Base-by-base conservation (phyloP, 2,797 vertebrate species). In the Cynopterus sphinx region DNA sequence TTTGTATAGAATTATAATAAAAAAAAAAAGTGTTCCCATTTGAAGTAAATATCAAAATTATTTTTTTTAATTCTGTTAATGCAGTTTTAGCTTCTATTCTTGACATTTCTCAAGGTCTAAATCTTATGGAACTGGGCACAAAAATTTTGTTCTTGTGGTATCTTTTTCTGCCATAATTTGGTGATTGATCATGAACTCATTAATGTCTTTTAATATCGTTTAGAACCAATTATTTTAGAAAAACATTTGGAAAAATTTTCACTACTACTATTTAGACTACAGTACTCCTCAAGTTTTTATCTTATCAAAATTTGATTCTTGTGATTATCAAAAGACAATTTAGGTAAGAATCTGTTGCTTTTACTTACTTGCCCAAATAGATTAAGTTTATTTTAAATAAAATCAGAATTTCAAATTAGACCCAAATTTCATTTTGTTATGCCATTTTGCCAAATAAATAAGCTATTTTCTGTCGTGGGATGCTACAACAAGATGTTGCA, bases 1-100 rank as follows among this genome's bases (percentile, higher is more conserved):
- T 73, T 67, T 90, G 79, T 28, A 36, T 82, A 95, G 16, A 93
- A 73, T 95, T 87, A 82, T 93, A 98, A 90, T 95, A 95, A 94
- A 95, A 86, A 33, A 33, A 33, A 33, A 2, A 41, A 67, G 57
- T 15, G 82, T 84, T 86, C 31, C 49, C 11, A 79, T 49, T 78
- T 65, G 39, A 90, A 75, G 24, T 94, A 90, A 74, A 59, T 73
- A 43, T 16, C 43, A 51, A 75, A 61, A 33, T 36, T 73, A 49
- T 91, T 53, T 9, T 26, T 63, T 9, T 57, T 46, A 90, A 63
- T 92, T 19, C 1, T 59, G 13, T 86, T 73, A 70, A 75, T 53
- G 17, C 12, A 87, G 75, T 79, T 84, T 70, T 77, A 71, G 81
- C 9, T 28, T 85, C 31, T 68, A 41, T 59, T 83, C 24, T 74